These are phyloP conservation scores for Zaprionus camerounensis DNA, from an alignment of 1,140 invertebrate species.

Conservation along the genomic window DNA sequence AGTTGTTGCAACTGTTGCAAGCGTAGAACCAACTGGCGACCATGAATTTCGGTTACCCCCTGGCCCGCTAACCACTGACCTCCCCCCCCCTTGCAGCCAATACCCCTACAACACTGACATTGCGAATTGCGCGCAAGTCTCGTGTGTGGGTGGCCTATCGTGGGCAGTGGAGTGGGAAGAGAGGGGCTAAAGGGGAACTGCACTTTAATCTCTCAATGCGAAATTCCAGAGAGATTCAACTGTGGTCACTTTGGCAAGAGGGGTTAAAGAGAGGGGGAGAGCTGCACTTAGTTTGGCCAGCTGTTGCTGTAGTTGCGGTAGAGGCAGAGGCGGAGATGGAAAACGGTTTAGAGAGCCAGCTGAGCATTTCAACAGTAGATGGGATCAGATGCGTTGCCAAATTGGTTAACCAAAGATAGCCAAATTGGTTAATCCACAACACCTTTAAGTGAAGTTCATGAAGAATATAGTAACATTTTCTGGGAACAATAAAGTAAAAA, in stretches of 20 bases:
- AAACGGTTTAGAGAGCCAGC: background rate
- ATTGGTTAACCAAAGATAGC: background rate
- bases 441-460: no score
- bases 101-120: background rate
- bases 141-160: constrained; percentile 28
- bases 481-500: accelerated
- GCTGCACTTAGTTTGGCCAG: background rate
- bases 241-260: constrained; percentile 38
- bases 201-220: constrained; percentile 78
- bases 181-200: constrained; percentile 12
- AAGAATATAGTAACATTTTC: no score
- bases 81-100: background rate
- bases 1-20: constrained; percentile 60
- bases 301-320: background rate
- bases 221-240: constrained; percentile 52
- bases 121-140: constrained; percentile 19
- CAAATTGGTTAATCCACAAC: no score
- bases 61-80: background rate
- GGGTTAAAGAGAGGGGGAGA: background rate
- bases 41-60: constrained; percentile 20
- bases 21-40: constrained; percentile 37
- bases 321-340: background rate
- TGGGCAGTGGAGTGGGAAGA: background rate
- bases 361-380: background rate
- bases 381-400: background rate